Evolutionary conservation across 92 coral and sea anemone genomes (phyloP).

Genomic region (Epizoanthus illoricatus): DNA sequence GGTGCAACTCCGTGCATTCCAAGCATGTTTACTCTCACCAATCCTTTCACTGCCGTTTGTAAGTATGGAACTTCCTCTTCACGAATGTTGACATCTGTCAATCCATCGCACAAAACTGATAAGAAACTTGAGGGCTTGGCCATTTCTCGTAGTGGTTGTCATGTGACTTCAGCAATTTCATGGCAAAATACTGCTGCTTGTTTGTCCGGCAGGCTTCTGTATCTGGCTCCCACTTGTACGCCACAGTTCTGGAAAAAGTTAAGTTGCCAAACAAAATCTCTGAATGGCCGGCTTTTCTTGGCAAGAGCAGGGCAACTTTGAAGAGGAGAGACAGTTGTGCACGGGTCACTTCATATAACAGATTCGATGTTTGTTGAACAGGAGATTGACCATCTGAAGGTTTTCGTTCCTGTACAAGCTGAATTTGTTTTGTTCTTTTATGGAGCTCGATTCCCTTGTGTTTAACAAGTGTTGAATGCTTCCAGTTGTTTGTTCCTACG

Average conservation of each 20-base stretch:
- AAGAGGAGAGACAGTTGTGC: slow-evolving; percentile 34
- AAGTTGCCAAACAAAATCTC: slow-evolving; percentile 41
- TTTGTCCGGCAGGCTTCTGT: slow-evolving; percentile 7
- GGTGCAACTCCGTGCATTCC: slow-evolving; percentile 1
- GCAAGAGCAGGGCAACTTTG: slow-evolving; percentile 47
- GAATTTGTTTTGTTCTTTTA: slow-evolving; percentile 8
- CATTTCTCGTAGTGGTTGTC: slow-evolving; percentile 21
- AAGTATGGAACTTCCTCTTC: not conserved
- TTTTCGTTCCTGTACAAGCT: slow-evolving; percentile 16
- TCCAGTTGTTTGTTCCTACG: slow-evolving; percentile 12
- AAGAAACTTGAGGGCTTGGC: slow-evolving; percentile 13
- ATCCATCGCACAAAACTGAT: slow-evolving; percentile 9
- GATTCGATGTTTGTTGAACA: slow-evolving; percentile 22
- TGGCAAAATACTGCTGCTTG: slow-evolving; percentile 33
- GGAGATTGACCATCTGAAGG: slow-evolving; percentile 24
- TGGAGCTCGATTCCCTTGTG: slow-evolving; percentile 25
- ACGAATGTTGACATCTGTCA: not conserved
- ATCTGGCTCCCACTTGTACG: slow-evolving; percentile 16
- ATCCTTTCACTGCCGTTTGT: slow-evolving; percentile 11
- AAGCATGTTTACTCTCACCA: slow-evolving; percentile 3
- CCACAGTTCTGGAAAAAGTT: slow-evolving; percentile 24
- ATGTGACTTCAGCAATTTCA: slow-evolving; percentile 3
- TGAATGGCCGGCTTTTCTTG: slow-evolving; percentile 53
- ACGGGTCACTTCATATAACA: slow-evolving; percentile 18
- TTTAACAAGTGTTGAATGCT: slow-evolving; percentile 19